Evolutionary conservation across 2,113 vertebrate genomes (phyloP).

Genomic region (Alosa alosa): DNA sequence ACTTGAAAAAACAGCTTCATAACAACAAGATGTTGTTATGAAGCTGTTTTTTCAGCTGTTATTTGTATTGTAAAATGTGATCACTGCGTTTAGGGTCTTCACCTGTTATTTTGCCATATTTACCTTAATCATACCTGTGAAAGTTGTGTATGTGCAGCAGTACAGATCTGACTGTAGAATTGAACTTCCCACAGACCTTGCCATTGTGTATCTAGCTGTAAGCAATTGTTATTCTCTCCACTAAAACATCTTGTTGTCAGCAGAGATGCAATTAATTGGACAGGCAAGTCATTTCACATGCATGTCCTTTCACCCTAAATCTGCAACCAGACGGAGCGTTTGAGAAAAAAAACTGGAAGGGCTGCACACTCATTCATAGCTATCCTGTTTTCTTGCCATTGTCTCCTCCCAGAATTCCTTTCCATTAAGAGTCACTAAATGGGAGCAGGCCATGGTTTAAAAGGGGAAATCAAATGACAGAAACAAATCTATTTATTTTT

Average conservation of each 20-base stretch:
- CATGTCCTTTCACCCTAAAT: constrained; percentile 79
- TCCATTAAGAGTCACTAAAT: constrained; percentile 70
- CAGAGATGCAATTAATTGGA: constrained; percentile 88
- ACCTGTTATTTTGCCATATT: background rate
- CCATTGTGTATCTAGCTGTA: constrained; percentile 72
- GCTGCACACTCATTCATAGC: constrained; percentile 39
- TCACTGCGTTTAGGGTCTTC: background rate
- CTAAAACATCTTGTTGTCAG: constrained; percentile 83
- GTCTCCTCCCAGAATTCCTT: constrained; percentile 36
- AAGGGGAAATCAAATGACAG: constrained; percentile 64
- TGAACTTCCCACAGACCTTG: constrained; percentile 76
- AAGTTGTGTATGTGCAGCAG: background rate
- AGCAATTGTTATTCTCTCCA: constrained; percentile 77
- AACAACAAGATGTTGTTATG: background rate
- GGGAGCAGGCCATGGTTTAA: constrained; percentile 40
- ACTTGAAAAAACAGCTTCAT: background rate
- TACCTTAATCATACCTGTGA: background rate
- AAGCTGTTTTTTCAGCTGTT: no score
- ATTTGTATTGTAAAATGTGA: background rate
- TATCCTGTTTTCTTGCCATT: constrained; percentile 33
- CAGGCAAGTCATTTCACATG: constrained; percentile 85
- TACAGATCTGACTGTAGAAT: constrained; percentile 43
- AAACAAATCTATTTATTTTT: constrained; percentile 83
- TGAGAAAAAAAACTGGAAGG: constrained; percentile 52
- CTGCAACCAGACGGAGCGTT: constrained; percentile 77